A percentile compares a stretch with the other conserved stretches of the same genome.
Conservation (phyloP, 2,888 invertebrate genomes). For the Amphipoea oculea region DNA sequence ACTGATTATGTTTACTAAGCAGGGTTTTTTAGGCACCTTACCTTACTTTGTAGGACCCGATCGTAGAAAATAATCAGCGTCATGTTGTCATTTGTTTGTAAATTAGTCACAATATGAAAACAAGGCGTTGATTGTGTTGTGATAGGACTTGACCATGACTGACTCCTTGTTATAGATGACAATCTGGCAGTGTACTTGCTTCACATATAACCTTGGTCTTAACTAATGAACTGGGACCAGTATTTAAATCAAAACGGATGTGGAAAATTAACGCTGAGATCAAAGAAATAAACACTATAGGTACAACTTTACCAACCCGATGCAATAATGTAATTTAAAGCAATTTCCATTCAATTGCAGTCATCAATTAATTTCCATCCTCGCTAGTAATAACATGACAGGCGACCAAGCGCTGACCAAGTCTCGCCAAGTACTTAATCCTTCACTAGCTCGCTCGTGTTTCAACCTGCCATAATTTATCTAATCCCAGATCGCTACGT, state of each 20-base stretch:
- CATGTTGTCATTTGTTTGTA: background rate
- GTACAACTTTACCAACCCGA: background rate
- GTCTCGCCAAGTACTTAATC: background rate
- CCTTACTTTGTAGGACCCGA: background rate
- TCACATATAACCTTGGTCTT: constrained; percentile 10
- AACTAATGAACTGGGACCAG: constrained; percentile 15
- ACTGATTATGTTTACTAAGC: background rate
- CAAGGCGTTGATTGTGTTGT: background rate
- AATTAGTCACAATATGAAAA: background rate
- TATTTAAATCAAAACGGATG: constrained; percentile 29
- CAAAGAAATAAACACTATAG: background rate
- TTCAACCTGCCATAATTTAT: constrained; percentile 42
- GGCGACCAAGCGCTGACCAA: constrained; percentile 14
- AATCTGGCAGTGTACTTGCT: constrained; percentile 2
- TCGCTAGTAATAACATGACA: background rate
- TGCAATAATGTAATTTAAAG: background rate
- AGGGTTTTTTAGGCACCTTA: background rate
- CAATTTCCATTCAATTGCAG: constrained; percentile 7
- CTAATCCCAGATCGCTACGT: constrained; percentile 46
- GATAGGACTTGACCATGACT: background rate
- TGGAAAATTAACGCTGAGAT: constrained; percentile 21
- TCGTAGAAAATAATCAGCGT: background rate
- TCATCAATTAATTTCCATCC: constrained; percentile 21
- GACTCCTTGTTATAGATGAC: background rate
- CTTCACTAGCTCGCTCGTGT: constrained; percentile 34